phyloP scores from a whole-genome alignment of 2,797 vertebrate genomes.

The Eurystomus glaucurus region DNA sequence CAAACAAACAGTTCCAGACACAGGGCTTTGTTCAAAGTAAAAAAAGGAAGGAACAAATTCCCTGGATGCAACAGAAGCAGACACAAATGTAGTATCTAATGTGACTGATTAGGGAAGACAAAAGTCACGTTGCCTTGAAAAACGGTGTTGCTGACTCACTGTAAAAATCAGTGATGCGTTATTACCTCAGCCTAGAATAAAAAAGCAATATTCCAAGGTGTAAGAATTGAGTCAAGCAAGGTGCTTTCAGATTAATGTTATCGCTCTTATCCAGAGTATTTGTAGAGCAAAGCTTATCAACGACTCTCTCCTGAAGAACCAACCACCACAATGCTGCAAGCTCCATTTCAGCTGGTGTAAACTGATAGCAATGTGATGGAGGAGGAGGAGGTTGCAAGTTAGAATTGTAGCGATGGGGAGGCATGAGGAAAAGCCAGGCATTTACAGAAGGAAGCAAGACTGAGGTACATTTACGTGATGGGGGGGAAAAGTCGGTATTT shows the following conservation, averaged over 20 bases:
- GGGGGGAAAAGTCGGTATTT: not conserved
- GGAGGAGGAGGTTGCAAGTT: not conserved
- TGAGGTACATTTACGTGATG: not conserved
- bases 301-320: accelerated
- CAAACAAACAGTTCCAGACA: not conserved
- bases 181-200: not conserved
- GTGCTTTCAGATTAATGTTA: not conserved
- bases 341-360: accelerated
- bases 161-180: accelerated
- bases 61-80: not conserved
- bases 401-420: not conserved
- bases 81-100: accelerated
- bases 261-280: accelerated
- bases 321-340: accelerated
- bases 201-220: not conserved
- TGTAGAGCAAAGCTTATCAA: not conserved
- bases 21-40: not conserved
- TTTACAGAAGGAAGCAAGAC: not conserved
- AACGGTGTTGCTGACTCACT: not conserved
- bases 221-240: not conserved
- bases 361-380: not conserved
- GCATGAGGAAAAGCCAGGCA: not conserved
- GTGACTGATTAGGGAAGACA: not conserved
- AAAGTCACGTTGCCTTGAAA: not conserved
- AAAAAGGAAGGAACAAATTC: not conserved